phyloP scores from a whole-genome alignment of 2,888 invertebrate genomes.

The Hyalella azteca region DNA sequence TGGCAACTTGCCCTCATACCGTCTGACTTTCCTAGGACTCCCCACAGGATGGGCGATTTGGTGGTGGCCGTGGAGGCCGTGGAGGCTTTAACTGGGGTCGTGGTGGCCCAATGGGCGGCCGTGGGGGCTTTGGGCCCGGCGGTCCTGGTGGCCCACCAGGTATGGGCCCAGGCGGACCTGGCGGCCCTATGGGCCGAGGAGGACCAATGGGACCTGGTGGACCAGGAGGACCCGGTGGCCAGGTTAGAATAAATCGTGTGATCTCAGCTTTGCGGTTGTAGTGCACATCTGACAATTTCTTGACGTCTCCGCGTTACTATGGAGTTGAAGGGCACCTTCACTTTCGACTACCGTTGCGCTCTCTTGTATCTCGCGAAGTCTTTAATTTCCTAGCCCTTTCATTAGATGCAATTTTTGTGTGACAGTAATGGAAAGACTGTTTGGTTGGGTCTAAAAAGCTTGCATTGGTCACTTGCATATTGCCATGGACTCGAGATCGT shows the following conservation, averaged over 20 bases:
- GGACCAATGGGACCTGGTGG: conserved; percentile 54
- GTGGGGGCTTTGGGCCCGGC: conserved; percentile 62
- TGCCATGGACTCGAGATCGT: too few relatives aligned
- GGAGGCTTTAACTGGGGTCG: conserved; percentile 63
- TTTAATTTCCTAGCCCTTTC: too few relatives aligned
- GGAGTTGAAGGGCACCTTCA: too few relatives aligned
- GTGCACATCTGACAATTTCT: too few relatives aligned
- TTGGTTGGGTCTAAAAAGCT: too few relatives aligned
- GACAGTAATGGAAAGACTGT: too few relatives aligned
- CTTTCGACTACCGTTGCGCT: too few relatives aligned
- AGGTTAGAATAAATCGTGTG: conserved; percentile 19
- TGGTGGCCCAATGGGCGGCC: conserved; percentile 64
- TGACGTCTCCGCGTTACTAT: too few relatives aligned
- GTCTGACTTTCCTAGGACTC: background rate
- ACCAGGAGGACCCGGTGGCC: conserved; percentile 41
- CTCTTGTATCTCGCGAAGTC: too few relatives aligned
- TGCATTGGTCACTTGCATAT: too few relatives aligned
- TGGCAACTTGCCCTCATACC: background rate
- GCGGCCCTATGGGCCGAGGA: conserved; percentile 59
- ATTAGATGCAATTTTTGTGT: too few relatives aligned
- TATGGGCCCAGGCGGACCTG: conserved; percentile 61
- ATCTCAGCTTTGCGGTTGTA: too few relatives aligned
- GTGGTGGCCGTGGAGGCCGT: conserved; percentile 61
- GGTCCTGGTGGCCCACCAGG: conserved; percentile 61
- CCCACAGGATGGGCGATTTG: conserved; percentile 48